Base-by-base conservation (phyloP, 2,797 vertebrate genomes). In the Phrynocephalus vlangalii region DNA sequence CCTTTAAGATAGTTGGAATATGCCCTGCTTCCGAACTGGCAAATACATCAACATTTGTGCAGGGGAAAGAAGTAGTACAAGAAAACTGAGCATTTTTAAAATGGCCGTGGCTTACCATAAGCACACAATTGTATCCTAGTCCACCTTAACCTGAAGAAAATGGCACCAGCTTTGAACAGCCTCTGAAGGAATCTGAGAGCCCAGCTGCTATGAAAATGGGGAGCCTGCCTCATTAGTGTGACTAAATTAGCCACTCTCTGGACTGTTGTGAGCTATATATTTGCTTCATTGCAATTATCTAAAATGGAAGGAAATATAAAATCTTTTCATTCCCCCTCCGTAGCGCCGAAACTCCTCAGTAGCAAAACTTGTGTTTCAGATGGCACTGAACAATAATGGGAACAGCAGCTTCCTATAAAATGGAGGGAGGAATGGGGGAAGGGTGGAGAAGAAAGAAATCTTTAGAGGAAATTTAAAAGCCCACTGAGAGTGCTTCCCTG, bases 401-500 rank as follows among this genome's bases (percentile, higher is more conserved):
- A 93, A 81, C 88, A 92, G 87, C 86, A 91, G 72, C 68, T 60
- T 88, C 28, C n/a, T 71, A 82, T 88, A 87, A 94, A 70, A 77
- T 26, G 26, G 28, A 66, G 15, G 2, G 8, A 26, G 13, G 90
- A 79, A 81, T 63, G 50, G 63, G 67, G 68, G 93, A 88, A n/a
- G 71, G 84, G 78, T 79, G 82, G 82, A 92, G 87, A 75, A 92
- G 56, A 90, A 93, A 94, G 90, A 72, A 88, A 88, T 84, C 63
- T 90, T 93, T 95, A 92, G 89, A 95, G 89, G 90, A 91, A 90
- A 90, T 92, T 94, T 92, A 93, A 93, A 90, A 82, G 93, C 30
- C 86, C 88, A 15, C 11, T 86, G 92, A 89, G 88, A 87, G 83
- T 91, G 93, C 78, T 91, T 68, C 72, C 89, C 5, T 48, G 80